A percentile compares a stretch with the other conserved stretches of the same genome.
Evolutionary conservation across 1,140 invertebrate species (phyloP).

Genomic region (Berghia stephanieae): DNA sequence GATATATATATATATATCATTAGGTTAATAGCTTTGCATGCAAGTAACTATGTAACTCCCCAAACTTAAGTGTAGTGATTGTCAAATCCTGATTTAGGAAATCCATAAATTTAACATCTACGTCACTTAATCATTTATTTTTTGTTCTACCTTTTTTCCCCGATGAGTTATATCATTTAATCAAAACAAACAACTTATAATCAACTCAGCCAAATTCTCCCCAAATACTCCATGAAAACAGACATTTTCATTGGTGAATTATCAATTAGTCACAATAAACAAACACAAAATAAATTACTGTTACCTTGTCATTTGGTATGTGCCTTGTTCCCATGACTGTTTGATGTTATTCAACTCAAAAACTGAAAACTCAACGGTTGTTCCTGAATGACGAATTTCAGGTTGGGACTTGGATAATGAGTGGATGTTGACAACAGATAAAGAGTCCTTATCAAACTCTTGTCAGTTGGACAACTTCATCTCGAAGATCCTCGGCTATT

Average conservation of each 20-base stretch:
- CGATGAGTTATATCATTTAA: too few species aligned
- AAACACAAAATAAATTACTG: background rate
- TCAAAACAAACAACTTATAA: background rate
- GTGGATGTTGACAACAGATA: too few species aligned
- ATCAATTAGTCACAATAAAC: constrained; percentile 13
- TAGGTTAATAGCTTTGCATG: background rate
- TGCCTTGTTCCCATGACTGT: constrained; percentile 46
- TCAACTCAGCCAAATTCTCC: background rate
- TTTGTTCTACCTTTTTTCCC: too few species aligned
- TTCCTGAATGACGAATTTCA: too few species aligned
- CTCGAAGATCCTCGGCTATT: too few species aligned
- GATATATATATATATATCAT: background rate
- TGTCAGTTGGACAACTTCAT: too few species aligned
- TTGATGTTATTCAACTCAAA: background rate
- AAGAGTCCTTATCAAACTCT: too few species aligned
- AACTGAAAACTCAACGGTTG: background rate
- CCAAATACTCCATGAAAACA: background rate
- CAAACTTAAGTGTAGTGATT: background rate
- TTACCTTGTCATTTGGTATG: constrained; percentile 55
- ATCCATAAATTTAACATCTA: background rate
- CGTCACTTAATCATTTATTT: background rate
- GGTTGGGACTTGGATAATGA: too few species aligned
- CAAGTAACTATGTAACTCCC: background rate
- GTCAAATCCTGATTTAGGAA: background rate
- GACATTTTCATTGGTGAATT: constrained; percentile 15